Evolutionary conservation across 2,888 invertebrate species (phyloP), one percentile per base, ranked within the genome.

Genomic region (Acleris laterana): DNA sequence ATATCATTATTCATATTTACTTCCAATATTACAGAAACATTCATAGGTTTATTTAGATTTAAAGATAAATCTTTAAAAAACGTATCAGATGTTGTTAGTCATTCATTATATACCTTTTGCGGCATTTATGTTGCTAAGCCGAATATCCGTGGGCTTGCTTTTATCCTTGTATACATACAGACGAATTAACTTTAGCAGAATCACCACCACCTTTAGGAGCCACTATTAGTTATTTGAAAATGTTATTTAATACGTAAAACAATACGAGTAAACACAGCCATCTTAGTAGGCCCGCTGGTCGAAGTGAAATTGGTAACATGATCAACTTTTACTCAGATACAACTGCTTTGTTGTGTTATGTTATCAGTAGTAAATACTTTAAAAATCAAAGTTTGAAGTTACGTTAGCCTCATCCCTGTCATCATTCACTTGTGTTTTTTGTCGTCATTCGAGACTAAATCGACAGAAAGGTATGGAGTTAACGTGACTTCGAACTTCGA

Each of bases 71-170:
- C 69, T 73, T 57, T 58, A 38, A 25, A 60, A 63, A 57, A 69
- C 73, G 61, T 68, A 60, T 63, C 84, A 84, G 83, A 79, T 82
- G 83, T 80, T 77, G 55, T 71, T 28, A 62, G n/a, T 64, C 62
- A 59, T 57, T 64, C 62, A 59, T 57, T 51, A 62, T 44, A 65
- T 94, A 98, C 99, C 98, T 96, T 99, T 99, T 63, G 99, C 99
- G 81, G 99, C 99, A 90, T 96, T 96, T 79, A 99, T 99, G 87
- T 99, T 99, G 86, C 99, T 99, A 74, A 95, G 94, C 63, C 99
- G 95, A 81, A 99, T 98, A 93, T 99, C 98, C 50, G 96, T 94
- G 52, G 99, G 99, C 93, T 99, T 99, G 81, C 96, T 96, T 94
- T 97, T 97, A 90, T 98, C 97, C 90, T 97, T 97, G 82, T 97